Evolutionary conservation across 2,888 invertebrate species (phyloP).

Genomic region (Heteromyza rotundicornis): DNA sequence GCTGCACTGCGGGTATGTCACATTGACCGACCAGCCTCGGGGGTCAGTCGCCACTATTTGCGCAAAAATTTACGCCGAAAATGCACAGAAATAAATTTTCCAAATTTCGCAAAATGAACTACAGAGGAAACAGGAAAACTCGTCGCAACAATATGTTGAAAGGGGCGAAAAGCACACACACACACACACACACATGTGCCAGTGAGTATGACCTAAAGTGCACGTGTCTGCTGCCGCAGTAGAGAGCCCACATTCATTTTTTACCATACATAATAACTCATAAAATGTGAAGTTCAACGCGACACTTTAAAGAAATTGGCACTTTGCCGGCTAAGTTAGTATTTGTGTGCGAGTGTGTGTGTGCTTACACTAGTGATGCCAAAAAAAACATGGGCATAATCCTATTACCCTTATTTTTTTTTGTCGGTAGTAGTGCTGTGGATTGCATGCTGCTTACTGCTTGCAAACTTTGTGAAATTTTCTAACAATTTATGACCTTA

Average conservation of each 20-base stretch:
- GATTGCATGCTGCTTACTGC: neutral
- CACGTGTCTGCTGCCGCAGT: neutral
- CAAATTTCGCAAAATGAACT: neutral
- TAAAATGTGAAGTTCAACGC: constrained; percentile 4
- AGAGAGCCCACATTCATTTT: too few relatives aligned
- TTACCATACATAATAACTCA: neutral
- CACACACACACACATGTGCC: neutral
- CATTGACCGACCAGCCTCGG: neutral
- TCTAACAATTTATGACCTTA: neutral
- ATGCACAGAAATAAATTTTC: constrained; percentile 1
- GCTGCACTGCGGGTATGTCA: neutral
- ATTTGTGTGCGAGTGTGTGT: too few relatives aligned
- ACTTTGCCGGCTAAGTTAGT: neutral
- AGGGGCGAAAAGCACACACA: neutral
- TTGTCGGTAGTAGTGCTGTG: too few relatives aligned
- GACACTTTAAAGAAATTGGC: constrained; percentile 4
- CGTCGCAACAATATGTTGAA: neutral
- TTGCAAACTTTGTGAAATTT: neutral
- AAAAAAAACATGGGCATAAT: too few relatives aligned
- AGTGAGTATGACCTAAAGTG: too few relatives aligned
- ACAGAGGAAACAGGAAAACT: neutral
- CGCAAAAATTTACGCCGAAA: neutral
- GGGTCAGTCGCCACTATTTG: neutral
- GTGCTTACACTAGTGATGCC: too few relatives aligned
- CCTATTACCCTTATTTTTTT: too few relatives aligned